A percentile compares a stretch with the other conserved stretches of the same genome.
phyloP scores from a whole-genome alignment of 2,113 vertebrate species.

The Hippocampus mohnikei region DNA sequence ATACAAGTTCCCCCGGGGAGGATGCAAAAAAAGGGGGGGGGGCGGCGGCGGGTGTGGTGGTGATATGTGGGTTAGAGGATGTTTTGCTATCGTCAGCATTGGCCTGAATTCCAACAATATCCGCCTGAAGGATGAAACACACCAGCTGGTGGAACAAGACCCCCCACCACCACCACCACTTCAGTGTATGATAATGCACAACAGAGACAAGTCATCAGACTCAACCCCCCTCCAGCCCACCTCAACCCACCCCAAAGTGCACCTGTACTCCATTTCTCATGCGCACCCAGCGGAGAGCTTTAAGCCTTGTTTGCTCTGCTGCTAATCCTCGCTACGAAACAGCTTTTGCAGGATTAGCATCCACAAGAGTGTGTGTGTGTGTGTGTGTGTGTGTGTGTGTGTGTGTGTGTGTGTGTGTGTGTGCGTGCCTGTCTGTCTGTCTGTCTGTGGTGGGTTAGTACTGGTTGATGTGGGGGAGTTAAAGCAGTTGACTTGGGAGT shows the following conservation, averaged over 20 bases:
- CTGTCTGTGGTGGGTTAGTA: neutral
- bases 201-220: slow-evolving; percentile 52
- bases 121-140: slow-evolving; percentile 55
- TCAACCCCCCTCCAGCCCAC: slow-evolving; percentile 10
- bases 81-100: slow-evolving; percentile 65
- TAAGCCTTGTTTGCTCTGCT: slow-evolving; percentile 70
- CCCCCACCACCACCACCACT: neutral
- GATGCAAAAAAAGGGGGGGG: neutral
- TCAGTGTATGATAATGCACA: slow-evolving; percentile 44
- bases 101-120: slow-evolving; percentile 67
- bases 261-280: slow-evolving; percentile 73
- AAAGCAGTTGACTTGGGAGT: neutral
- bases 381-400: neutral
- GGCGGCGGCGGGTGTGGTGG: slow-evolving; percentile 6
- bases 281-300: slow-evolving; percentile 54
- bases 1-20: neutral
- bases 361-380: slow-evolving; percentile 7
- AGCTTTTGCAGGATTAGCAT: slow-evolving; percentile 75
- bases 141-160: slow-evolving; percentile 48
- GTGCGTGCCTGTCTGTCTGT: neutral
- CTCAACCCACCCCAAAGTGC: slow-evolving; percentile 41
- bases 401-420: neutral
- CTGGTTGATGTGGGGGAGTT: neutral
- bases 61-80: slow-evolving; percentile 57
- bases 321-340: slow-evolving; percentile 73